Evolutionary conservation across 2,797 vertebrate genomes (phyloP).

Genomic region (Eospalax fontanierii): DNA sequence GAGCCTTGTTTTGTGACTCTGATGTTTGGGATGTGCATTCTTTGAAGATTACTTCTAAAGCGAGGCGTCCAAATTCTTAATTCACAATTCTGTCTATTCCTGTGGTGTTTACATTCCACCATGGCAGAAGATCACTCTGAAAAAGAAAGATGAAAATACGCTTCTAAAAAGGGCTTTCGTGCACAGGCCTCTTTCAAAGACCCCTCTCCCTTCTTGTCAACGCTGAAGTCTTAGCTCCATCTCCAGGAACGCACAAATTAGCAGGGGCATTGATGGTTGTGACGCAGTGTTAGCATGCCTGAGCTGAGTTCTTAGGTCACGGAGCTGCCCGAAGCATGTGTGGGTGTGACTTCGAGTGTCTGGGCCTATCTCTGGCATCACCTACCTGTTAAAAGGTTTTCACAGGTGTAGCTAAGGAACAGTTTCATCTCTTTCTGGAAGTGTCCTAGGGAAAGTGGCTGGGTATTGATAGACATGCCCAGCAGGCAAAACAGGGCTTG

Average conservation of each 20-base stretch:
- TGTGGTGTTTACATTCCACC: constrained; percentile 91
- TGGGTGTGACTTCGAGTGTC: neutral
- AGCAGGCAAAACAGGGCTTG: neutral
- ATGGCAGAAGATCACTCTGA: constrained; percentile 89
- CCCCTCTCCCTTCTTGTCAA: constrained; percentile 77
- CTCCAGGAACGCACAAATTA: constrained; percentile 67
- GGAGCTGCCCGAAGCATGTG: neutral
- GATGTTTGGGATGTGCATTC: constrained; percentile 90
- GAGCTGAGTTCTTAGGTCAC: neutral
- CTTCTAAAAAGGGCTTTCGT: constrained; percentile 84
- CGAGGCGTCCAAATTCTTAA: constrained; percentile 90
- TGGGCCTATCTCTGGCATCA: constrained; percentile 62
- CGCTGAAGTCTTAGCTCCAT: constrained; percentile 80
- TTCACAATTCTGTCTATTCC: constrained; percentile 91
- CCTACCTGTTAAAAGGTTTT: constrained; percentile 72
- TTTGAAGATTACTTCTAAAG: constrained; percentile 93
- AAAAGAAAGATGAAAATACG: constrained; percentile 87
- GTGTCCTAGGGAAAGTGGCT: neutral
- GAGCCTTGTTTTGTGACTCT: constrained; percentile 87
- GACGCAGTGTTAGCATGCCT: constrained; percentile 30
- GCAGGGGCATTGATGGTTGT: constrained; percentile 66
- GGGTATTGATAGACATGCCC: neutral
- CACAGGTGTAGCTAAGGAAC: constrained; percentile 58
- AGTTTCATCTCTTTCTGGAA: neutral
- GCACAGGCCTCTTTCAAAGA: constrained; percentile 86